Evolutionary conservation across 1,140 invertebrate genomes (phyloP), one percentile per base, ranked within the genome.

Genomic region (Lutraria rhynchaena): DNA sequence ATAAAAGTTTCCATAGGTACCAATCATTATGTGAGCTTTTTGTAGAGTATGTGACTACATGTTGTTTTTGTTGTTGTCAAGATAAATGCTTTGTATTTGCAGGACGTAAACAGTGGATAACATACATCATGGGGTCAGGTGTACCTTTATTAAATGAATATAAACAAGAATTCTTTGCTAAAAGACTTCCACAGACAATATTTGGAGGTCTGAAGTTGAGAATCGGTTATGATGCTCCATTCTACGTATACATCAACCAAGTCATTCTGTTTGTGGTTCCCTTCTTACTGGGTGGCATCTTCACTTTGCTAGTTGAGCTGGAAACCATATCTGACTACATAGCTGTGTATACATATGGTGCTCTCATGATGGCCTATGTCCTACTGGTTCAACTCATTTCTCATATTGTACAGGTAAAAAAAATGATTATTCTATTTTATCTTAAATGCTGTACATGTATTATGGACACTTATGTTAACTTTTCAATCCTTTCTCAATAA

Each of bases 61-160:
- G 11, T 13, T 49, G 46, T 49, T 13, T 49, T 13, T 13, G 11
- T 11, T n/a, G 11, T 49, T 49, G 46, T 49, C n/a, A 49, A 13
- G 46, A 13, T 49, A 11, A 13, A 49, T 60, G n/a, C 15, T 17
- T 17, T 5, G 15, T 41, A 69, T n/a, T 75, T 75, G 1, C 46
- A 71, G 67, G 41, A 24, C 65, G 77, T 35, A 71, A 46, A 17
- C 60, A 74, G 65, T 67, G 41, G 61, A 78, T 74, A 57, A 74
- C 70, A 41, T 67, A 77, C 81, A 89, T 75, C 61, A 91, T 91
- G 89, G 90, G 89, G 11, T 87, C 84, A 31, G 89, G 88, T 46
- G 90, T 92, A 61, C 92, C 93, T n/a, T 77, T 93, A 35, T 81
- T 93, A 31, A 93, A 92, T 85, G 91, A 93, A 44, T 93, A 93